Conservation (phyloP, 2,888 invertebrate genomes). For the Lutraria lutraria region DNA sequence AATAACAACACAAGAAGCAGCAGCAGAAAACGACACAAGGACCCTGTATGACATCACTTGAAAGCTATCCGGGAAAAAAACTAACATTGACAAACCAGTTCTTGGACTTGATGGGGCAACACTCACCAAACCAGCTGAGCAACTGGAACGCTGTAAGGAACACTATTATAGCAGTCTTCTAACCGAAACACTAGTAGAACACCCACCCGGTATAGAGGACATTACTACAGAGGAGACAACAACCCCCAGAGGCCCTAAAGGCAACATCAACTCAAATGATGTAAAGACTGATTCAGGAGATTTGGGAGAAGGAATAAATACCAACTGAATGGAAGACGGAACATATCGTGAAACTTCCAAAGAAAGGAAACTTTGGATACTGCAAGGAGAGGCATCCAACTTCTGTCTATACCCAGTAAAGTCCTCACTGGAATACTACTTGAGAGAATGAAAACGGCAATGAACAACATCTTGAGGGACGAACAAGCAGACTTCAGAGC, state of each 20-base stretch:
- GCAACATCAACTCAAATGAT: slow-evolving; percentile 13
- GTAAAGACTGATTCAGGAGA: not conserved
- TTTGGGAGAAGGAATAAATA: slow-evolving; percentile 32
- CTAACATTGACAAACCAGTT: not conserved
- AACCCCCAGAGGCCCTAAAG: slow-evolving; percentile 46
- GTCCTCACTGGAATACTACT: slow-evolving; percentile 1
- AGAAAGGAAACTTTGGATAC: slow-evolving; percentile 34
- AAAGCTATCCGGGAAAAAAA: slow-evolving; percentile 4
- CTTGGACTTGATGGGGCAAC: not conserved
- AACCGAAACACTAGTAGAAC: no score
- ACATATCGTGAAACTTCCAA: no score
- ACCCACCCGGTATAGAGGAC: no score
- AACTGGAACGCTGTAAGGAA: no score
- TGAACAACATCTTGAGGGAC: no score
- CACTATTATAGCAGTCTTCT: no score
- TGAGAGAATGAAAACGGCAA: not conserved
- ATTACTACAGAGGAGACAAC: slow-evolving; percentile 26
- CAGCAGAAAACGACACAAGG: not conserved
- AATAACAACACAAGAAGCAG: slow-evolving; percentile 28
- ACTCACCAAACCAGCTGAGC: no score
- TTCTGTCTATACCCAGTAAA: not conserved
- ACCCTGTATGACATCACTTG: slow-evolving; percentile 29
- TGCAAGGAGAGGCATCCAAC: slow-evolving; percentile 32
- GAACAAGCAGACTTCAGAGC: slow-evolving; percentile 36
- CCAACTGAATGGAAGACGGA: slow-evolving; percentile 32